Conservation (phyloP, 2,797 vertebrate genomes). For the Brachyrhaphis roseni region DNA sequence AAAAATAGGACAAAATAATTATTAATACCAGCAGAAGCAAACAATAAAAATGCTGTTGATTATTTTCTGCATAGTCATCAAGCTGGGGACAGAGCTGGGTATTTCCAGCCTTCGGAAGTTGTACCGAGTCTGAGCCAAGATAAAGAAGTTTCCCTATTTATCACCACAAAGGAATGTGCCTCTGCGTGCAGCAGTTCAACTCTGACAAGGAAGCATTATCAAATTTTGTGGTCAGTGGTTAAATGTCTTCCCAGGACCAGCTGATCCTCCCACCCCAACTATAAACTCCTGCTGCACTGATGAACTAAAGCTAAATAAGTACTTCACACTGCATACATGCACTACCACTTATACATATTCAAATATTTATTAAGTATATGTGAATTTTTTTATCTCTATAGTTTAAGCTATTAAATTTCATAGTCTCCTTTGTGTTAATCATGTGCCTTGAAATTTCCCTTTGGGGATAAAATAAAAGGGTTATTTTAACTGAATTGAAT, state of each 20-base stretch:
- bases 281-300: neutral
- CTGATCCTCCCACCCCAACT: neutral
- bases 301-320: neutral
- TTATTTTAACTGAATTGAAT: neutral
- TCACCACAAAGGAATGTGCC: conserved; percentile 3
- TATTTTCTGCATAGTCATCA: neutral
- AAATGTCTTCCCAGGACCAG: neutral
- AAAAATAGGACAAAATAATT: neutral
- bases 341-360: neutral
- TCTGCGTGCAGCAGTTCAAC: neutral
- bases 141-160: conserved; percentile 1
- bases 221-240: neutral
- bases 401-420: neutral
- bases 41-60: neutral
- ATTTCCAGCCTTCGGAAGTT: neutral
- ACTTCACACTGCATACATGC: neutral
- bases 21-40: neutral
- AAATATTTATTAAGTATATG: neutral
- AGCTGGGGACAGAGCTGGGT: neutral
- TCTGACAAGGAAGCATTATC: neutral
- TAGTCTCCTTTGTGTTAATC: neutral
- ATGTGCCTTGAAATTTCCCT: too few relatives aligned
- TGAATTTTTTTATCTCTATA: neutral
- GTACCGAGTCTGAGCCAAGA: neutral
- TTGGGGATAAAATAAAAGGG: neutral